Evolutionary conservation across 1,140 invertebrate species (phyloP).

Genomic region (Pissodes strobi): DNA sequence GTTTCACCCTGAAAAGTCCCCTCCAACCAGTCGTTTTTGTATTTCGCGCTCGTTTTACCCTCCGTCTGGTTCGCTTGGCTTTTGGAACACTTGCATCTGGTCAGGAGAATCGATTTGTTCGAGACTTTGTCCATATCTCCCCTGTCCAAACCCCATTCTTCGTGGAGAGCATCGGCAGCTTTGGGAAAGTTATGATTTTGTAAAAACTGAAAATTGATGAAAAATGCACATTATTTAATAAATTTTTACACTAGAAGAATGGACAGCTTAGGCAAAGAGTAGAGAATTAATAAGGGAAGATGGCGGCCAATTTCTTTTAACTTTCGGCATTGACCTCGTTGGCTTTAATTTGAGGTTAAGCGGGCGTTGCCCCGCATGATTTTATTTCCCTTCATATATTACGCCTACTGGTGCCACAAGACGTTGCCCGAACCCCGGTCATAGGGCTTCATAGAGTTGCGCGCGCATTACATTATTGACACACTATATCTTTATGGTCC

Average conservation of each 20-base stretch:
- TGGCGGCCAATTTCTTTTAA: neutral
- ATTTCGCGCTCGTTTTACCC: neutral
- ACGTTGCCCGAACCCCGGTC: too few relatives aligned
- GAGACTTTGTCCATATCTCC: constrained; percentile 3
- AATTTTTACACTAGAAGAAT: too few relatives aligned
- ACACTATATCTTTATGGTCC: too few relatives aligned
- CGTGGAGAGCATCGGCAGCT: constrained; percentile 14
- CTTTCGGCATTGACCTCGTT: neutral
- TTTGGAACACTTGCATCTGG: constrained; percentile 18
- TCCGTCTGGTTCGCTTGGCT: constrained; percentile 12
- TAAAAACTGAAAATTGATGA: constrained; percentile 36
- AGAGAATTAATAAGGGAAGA: neutral
- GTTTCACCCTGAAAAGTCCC: constrained; percentile 11
- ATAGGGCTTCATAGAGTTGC: too few relatives aligned
- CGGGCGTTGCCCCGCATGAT: too few relatives aligned
- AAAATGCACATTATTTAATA: too few relatives aligned
- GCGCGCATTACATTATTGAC: too few relatives aligned
- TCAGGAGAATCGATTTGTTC: constrained; percentile 15
- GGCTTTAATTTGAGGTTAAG: too few relatives aligned
- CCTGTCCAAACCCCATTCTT: constrained; percentile 12
- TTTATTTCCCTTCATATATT: too few relatives aligned
- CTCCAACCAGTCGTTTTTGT: constrained; percentile 7
- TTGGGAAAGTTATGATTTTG: constrained; percentile 23
- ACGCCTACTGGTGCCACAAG: too few relatives aligned
- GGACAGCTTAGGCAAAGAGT: neutral